phyloP scores from a whole-genome alignment of 2,797 vertebrate species.

The Petrocephalus sullivani region DNA sequence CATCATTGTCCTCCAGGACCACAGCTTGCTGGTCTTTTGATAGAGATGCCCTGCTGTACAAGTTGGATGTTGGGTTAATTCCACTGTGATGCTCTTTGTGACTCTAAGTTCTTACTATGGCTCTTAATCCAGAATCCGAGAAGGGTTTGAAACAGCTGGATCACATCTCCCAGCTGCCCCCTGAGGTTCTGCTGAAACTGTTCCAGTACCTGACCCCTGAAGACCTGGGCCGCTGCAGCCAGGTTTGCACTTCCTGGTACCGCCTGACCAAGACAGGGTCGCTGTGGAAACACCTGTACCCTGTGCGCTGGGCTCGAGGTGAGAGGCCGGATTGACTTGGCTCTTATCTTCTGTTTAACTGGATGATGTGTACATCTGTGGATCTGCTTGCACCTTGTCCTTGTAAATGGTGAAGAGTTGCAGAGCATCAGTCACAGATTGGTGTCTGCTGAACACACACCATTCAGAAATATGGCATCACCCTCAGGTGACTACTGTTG shows the following conservation, averaged over 20 bases:
- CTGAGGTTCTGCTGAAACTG: conserved; percentile 86
- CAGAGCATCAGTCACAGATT: neutral
- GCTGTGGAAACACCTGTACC: conserved; percentile 93
- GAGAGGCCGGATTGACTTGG: conserved; percentile 26
- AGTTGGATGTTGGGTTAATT: neutral
- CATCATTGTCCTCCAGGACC: neutral
- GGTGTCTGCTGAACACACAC: neutral
- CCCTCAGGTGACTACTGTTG: conserved; percentile 77
- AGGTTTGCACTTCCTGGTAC: conserved; percentile 86
- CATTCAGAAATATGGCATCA: neutral
- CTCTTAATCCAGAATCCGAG: conserved; percentile 64
- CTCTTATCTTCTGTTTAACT: neutral
- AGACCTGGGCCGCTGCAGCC: conserved; percentile 86
- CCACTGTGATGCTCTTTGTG: neutral
- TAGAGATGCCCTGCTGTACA: neutral
- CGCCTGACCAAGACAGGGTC: conserved; percentile 81
- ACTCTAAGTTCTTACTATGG: neutral
- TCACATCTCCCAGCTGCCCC: conserved; percentile 80
- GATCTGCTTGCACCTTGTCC: neutral
- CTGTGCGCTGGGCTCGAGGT: conserved; percentile 94
- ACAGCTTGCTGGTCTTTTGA: neutral
- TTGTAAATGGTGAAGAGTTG: neutral
- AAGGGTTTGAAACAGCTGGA: conserved; percentile 51
- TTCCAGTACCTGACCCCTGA: conserved; percentile 82
- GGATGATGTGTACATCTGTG: neutral